Conservation (phyloP, 2,888 invertebrate species). For the Branchellion lobata region DNA sequence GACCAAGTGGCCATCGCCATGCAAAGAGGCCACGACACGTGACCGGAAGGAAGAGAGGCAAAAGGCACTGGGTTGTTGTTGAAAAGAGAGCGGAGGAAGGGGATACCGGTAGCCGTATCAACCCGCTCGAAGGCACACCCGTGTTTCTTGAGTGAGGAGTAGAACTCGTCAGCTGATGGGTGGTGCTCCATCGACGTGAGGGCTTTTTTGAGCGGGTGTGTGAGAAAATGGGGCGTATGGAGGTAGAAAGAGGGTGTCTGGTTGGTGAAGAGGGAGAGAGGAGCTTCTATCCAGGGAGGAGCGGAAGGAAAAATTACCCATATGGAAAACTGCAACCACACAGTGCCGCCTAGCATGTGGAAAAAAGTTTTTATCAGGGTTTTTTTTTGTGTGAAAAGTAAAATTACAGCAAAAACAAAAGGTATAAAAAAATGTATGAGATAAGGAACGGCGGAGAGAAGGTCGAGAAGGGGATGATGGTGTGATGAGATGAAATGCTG, state of each 20-base stretch:
- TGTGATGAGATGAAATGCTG: constrained; percentile 48
- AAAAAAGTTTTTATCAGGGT: constrained; percentile 49
- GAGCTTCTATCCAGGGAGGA: constrained; percentile 51
- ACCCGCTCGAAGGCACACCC: constrained; percentile 53
- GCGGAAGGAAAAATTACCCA: constrained; percentile 53
- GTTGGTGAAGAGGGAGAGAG: not conserved
- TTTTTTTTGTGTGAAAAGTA: not conserved
- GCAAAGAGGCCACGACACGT: constrained; percentile 52
- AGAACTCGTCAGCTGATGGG: not conserved
- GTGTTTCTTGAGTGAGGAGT: constrained; percentile 45
- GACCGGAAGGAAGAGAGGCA: constrained; percentile 53
- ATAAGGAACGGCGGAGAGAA: constrained; percentile 51
- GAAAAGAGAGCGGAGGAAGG: constrained; percentile 52
- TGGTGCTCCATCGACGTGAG: not conserved
- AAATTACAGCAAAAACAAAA: constrained; percentile 46
- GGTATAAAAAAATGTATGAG: constrained; percentile 51
- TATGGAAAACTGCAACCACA: constrained; percentile 51
- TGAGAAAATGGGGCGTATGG: not conserved
- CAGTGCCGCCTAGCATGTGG: constrained; percentile 50
- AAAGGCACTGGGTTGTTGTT: constrained; percentile 52
- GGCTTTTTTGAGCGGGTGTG: not conserved
- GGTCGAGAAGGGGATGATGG: constrained; percentile 45
- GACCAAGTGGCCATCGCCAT: constrained; percentile 44
- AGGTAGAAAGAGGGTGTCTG: not conserved
- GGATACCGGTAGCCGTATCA: constrained; percentile 47